Percentiles rank a stretch among this genome's conserved stretches.
Evolutionary conservation across 92 coral and sea anemone genomes (phyloP).

Genomic region (Montipora capitata): DNA sequence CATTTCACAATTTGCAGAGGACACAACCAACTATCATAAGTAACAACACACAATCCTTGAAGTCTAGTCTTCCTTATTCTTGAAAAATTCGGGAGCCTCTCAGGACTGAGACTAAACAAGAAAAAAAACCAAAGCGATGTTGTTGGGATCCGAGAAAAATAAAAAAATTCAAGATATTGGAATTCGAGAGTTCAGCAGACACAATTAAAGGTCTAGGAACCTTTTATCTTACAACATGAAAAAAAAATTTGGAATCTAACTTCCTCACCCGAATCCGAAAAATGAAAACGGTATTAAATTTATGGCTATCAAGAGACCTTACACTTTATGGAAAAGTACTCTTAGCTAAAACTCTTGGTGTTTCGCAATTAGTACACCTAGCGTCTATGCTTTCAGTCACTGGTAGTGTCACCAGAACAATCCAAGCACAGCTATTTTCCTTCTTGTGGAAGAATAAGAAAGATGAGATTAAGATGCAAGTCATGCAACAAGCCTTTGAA

Average conservation of each 20-base stretch:
- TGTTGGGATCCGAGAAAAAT: not conserved
- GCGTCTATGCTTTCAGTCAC: too few species aligned
- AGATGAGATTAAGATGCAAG: not conserved
- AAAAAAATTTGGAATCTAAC: not conserved
- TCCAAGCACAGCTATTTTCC: too few species aligned
- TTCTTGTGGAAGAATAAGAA: too few species aligned
- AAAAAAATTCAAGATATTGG: not conserved
- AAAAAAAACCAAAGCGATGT: conserved; percentile 7
- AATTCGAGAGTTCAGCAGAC: not conserved
- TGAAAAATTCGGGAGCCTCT: too few species aligned
- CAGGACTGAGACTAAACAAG: conserved; percentile 3
- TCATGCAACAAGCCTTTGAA: not conserved
- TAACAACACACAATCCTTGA: too few species aligned
- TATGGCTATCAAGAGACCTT: conserved; percentile 4
- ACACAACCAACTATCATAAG: too few species aligned
- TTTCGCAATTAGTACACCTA: not conserved
- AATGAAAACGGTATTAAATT: not conserved
- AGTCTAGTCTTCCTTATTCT: too few species aligned
- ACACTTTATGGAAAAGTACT: not conserved
- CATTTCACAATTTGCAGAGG: too few species aligned
- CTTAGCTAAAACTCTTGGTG: not conserved
- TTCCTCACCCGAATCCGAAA: not conserved
- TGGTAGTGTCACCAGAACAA: too few species aligned
- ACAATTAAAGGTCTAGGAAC: not conserved
- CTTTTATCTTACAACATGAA: not conserved